These are phyloP conservation scores for Heteronetta atricapilla DNA, from an alignment of 2,113 vertebrate genomes.

Conservation along the genomic window DNA sequence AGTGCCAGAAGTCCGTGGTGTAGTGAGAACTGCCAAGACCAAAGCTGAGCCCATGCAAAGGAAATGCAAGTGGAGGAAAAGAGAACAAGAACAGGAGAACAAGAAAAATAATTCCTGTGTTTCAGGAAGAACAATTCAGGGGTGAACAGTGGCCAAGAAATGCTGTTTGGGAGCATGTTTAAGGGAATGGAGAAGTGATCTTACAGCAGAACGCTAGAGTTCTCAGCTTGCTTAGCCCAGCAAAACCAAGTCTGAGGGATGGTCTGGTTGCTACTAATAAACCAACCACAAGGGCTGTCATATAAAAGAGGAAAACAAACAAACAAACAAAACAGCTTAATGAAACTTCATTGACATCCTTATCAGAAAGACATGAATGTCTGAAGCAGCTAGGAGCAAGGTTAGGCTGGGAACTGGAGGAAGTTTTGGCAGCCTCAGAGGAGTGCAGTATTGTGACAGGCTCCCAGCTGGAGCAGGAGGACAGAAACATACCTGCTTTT, in stretches of 20 bases:
- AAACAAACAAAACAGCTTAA: not conserved
- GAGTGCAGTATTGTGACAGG: not conserved
- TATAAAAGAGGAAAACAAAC: not conserved
- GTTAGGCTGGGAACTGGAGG: not conserved
- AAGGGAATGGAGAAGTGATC: not conserved
- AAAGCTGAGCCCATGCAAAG: not conserved
- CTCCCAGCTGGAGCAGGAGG: not conserved
- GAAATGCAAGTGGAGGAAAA: not conserved
- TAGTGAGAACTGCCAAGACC: not conserved
- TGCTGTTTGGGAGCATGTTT: fast-evolving
- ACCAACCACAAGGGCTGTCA: not conserved
- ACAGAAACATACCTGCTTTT: not conserved
- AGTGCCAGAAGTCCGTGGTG: not conserved
- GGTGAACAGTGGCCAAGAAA: not conserved
- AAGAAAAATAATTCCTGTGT: not conserved
- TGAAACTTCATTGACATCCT: not conserved
- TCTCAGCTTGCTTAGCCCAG: not conserved
- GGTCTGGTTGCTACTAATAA: not conserved
- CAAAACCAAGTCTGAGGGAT: not conserved
- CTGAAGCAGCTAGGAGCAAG: not conserved
- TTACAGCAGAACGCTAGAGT: not conserved
- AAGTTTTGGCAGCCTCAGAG: not conserved
- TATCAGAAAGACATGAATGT: not conserved
- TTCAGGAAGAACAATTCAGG: not conserved
- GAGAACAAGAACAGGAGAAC: not conserved